Base-by-base conservation (phyloP, 2,113 vertebrate genomes). In the Tauraco erythrolophus region DNA sequence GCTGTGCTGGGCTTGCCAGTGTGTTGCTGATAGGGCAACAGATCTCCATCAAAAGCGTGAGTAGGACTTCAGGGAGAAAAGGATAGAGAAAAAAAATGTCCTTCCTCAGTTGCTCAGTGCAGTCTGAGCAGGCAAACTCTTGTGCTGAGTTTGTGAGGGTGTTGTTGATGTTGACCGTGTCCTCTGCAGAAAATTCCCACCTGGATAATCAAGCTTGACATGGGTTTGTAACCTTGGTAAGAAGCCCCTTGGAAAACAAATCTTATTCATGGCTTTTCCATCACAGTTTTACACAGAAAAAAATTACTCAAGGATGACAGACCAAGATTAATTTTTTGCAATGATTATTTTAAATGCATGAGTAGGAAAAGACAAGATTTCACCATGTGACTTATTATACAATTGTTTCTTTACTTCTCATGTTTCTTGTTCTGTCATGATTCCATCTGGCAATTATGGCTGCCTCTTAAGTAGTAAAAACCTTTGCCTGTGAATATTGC, bases 121-220 rank as follows among this genome's bases (percentile, higher is more conserved):
- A 41, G 46, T 35, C 25, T 66, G 45, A 31, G 13, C 21, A 30
- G n/a, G n/a, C n/a, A n/a, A n/a, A n/a, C 8, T 4, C 6, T 19
- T 48, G 10, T 39, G 33, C 33, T 46, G 30, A 51, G 15, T 16
- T 69, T 72, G 35, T 45, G 30, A 88, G 23, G 8, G 11, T 6
- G 2, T 21, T 51, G 15, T 18, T 77, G 71, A 14, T 0, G 0
- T 5, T 58, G 28, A 7, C 30, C 15, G 2, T 19, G 6, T 15
- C 15, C 19, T 51, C 10, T 19, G 4, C n/a, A 37, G 50, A 78
- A 60, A 8, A 45, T 9, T 7, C 7, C 19, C 11, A 21, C 23
- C 15, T n/a, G 23, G 23, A 51, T 41, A 58, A 86, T 7, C 1
- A 1, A 84, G 6, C 5, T n/a, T 60, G 10, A 39, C 6, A 6